Evolutionary conservation across 1,140 invertebrate genomes (phyloP), one percentile per base, ranked within the genome.

Genomic region (Drosophila grimshawi): DNA sequence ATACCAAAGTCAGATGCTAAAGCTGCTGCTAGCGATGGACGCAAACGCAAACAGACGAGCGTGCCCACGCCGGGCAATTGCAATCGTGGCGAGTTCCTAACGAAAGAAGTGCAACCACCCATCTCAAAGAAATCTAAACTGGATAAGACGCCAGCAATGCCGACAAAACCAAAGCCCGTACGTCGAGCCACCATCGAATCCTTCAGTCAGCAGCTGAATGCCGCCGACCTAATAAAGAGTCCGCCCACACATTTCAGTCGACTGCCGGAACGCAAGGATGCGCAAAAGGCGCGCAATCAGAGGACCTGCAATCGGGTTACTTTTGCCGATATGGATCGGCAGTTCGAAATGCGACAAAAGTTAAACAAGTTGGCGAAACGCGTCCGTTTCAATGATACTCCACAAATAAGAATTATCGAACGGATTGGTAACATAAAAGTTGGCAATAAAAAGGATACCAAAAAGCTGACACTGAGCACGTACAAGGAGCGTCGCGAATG

Each of bases 1-100:
- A 69, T 62, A 33, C 30, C 55, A 0, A 59, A 53, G 7, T 0
- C 49, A 7, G 32, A 30, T 27, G 8, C 7, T 2, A 8, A 37
- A 10, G 0, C 30, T n/a, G 29, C 5, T 2, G 2, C 3, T 0
- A 8, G 3, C 4, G 53, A 39, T 27, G 66, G 67, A 3, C 46
- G 63, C 1, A 86, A 86, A 39, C 52, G 62, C 2, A 51, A 63
- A 4, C 8, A 6, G 4, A 63, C 61, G 27, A 78, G n/a, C 10
- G 64, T 78, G 6, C 83, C 70, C 3, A 71, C 55, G 5, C 48
- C 62, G 27, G 32, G 62, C 46, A 72, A 80, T 43, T 64, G 59
- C 0, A 92, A 91, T 62, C 80, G 91, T n/a, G 91, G 88, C 1
- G 82, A 64, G 2, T 90, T 92, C 51, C 72, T 92, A 0, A 82